phyloP scores from a whole-genome alignment of 2,888 invertebrate genomes.

The Pristionchus exspectatus region DNA sequence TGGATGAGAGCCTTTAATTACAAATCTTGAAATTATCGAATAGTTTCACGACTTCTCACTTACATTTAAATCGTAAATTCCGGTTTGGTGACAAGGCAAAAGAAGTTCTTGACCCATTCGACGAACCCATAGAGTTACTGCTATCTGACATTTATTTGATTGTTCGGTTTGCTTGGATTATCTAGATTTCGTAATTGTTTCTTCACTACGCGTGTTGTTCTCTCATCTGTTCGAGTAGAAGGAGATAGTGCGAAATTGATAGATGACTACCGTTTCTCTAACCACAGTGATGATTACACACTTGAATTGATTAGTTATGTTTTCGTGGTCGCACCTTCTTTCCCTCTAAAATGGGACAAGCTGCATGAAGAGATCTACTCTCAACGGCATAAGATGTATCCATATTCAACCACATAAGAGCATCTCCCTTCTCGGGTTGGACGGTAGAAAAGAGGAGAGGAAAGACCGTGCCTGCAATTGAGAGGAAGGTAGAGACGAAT shows the following conservation, averaged over 20 bases:
- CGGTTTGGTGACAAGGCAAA: slow-evolving; percentile 4
- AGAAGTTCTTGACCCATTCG: slow-evolving; percentile 26
- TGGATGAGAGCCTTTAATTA: background rate
- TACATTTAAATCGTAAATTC: slow-evolving; percentile 14
- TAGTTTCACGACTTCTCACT: background rate
- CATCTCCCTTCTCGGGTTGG: slow-evolving; percentile 69
- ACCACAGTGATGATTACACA: background rate
- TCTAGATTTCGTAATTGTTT: background rate
- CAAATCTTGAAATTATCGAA: background rate
- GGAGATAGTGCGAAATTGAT: background rate
- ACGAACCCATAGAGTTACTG: slow-evolving; percentile 52
- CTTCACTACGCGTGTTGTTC: background rate
- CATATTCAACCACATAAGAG: slow-evolving; percentile 72
- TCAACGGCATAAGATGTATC: slow-evolving; percentile 57
- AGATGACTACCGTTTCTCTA: background rate
- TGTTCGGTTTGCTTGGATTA: background rate
- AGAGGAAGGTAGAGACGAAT: background rate
- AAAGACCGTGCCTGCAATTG: slow-evolving; percentile 68
- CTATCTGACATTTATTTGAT: slow-evolving; percentile 16
- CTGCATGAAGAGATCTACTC: slow-evolving; percentile 66
- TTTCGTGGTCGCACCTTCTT: slow-evolving; percentile 60
- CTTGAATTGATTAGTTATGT: background rate
- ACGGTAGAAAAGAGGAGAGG: slow-evolving; percentile 62
- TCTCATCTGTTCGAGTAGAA: no score
- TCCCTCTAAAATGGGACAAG: slow-evolving; percentile 71